Evolutionary conservation across 2,888 invertebrate species (phyloP).

Genomic region (Heteromyza rotundicornis): DNA sequence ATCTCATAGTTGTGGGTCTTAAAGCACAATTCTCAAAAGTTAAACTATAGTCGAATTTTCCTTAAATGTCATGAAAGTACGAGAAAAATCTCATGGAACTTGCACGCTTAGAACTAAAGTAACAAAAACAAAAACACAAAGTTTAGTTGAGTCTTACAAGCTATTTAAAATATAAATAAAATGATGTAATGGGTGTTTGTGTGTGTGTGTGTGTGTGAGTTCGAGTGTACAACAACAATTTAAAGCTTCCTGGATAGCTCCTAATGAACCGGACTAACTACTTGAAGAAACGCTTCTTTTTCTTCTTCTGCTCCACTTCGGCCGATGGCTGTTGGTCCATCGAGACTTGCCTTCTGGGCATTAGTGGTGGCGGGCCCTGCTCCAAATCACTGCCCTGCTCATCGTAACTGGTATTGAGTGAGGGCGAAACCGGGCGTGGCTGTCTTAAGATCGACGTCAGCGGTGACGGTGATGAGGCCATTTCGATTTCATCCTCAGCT

Average conservation of each 20-base stretch:
- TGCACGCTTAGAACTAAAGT: not conserved
- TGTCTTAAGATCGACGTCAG: conserved; percentile 43
- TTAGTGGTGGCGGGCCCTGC: conserved; percentile 42
- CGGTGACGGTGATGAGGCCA: conserved; percentile 19
- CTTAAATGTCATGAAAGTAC: too few species aligned
- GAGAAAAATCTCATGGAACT: not conserved
- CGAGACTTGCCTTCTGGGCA: conserved; percentile 41
- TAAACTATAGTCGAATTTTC: too few species aligned
- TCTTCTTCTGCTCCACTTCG: conserved; percentile 44
- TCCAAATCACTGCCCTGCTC: not conserved
- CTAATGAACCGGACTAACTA: not conserved
- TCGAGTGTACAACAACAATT: not conserved
- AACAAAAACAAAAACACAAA: not conserved
- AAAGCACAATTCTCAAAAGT: too few species aligned
- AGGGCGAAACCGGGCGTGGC: conserved; percentile 43
- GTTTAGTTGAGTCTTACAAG: not conserved
- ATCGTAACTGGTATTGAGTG: not conserved
- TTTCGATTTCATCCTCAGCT: conserved; percentile 41
- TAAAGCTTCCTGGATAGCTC: conserved; percentile 14
- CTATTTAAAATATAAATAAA: not conserved
- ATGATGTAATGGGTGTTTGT: not conserved
- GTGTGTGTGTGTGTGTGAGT: not conserved
- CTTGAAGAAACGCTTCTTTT: conserved; percentile 51
- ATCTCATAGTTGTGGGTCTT: too few species aligned
- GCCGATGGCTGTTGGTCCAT: conserved; percentile 33